Percentiles rank a stretch among this genome's conserved stretches.
Conservation (phyloP, 2,113 vertebrate genomes). For the Paralichthys olivaceus region DNA sequence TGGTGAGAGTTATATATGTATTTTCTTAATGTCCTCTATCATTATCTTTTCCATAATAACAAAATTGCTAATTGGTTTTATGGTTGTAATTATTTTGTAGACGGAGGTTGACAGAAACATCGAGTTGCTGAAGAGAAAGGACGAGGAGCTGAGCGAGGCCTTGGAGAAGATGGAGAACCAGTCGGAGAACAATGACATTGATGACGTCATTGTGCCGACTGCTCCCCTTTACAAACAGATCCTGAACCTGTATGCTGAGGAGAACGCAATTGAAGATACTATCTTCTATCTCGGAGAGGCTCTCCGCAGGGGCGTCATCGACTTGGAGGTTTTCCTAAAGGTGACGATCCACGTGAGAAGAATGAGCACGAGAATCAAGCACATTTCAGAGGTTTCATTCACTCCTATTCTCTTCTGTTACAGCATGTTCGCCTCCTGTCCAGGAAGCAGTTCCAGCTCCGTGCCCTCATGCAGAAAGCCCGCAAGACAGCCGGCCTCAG, state of each 20-base stretch:
- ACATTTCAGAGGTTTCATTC: neutral
- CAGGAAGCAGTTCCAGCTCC: constrained; percentile 98
- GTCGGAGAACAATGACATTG: constrained; percentile 98
- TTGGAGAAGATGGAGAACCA: constrained; percentile 99
- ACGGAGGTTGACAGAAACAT: constrained; percentile 97
- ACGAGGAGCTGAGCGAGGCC: constrained; percentile 95
- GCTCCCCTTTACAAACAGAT: constrained; percentile 99
- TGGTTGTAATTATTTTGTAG: constrained; percentile 72
- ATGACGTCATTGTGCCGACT: constrained; percentile 97
- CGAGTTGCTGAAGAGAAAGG: constrained; percentile 95
- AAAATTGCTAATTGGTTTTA: neutral
- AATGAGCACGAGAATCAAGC: neutral
- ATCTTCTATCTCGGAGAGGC: constrained; percentile 99
- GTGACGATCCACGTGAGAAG: constrained; percentile 70
- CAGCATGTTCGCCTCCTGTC: constrained; percentile 98
- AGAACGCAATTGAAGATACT: constrained; percentile 99
- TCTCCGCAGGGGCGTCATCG: constrained; percentile 93
- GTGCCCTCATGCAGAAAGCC: constrained; percentile 98
- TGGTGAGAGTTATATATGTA: constrained; percentile 83
- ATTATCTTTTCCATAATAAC: neutral
- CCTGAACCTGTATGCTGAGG: constrained; percentile 96
- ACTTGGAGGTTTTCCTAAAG: constrained; percentile 98
- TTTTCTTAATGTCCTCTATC: neutral
- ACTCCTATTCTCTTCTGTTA: constrained; percentile 32
- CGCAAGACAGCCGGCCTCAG: constrained; percentile 97